Evolutionary conservation across 1,140 invertebrate genomes (phyloP), one percentile per base, ranked within the genome.

Genomic region (Listronotus oregonensis): DNA sequence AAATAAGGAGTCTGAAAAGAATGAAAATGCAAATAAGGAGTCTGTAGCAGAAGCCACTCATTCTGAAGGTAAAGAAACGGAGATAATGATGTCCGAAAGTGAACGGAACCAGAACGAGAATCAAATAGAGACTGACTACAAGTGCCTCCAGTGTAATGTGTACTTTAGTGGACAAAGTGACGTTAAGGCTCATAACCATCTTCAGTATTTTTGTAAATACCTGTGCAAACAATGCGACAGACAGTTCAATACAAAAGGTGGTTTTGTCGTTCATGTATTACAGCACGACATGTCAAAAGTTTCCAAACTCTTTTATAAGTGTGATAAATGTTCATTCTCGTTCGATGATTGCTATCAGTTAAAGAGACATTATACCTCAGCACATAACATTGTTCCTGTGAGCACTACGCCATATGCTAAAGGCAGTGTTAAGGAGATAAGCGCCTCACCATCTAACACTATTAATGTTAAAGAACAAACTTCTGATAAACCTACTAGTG

Each of bases 251-350:
- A 69, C 64, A 4, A 47, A 64, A 14, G 64, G 64, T 15, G 68
- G 58, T 34, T 69, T 69, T 42, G 42, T 69, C 9, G 68, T 66
- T 5, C 68, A 69, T 15, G 21, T 69, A 11, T 47, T 69, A 47
- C 64, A 69, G 34, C 68, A 69, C 40, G 59, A 57, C 39, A 60
- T 18, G 6, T 44, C 52, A 8, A 44, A 34, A 11, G 8, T 31
- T 8, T 42, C 52, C 31, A 50, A 60, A 17, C 51, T 61, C 3
- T n/a, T 37, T 0, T 69, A 65, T 18, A 50, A 10, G 9, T 69
- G 67, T 42, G 10, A 43, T 6, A 50, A 46, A 39, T 69, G 67
- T 39, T 27, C 44, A 0, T 39, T 44, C 11, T 37, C 32, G 3
- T 69, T 69, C 18, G 57, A 60, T 12, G 63, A 69, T 27, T 65